Base-by-base conservation (phyloP, 2,888 invertebrate genomes). In the Limnephilus marmoratus region DNA sequence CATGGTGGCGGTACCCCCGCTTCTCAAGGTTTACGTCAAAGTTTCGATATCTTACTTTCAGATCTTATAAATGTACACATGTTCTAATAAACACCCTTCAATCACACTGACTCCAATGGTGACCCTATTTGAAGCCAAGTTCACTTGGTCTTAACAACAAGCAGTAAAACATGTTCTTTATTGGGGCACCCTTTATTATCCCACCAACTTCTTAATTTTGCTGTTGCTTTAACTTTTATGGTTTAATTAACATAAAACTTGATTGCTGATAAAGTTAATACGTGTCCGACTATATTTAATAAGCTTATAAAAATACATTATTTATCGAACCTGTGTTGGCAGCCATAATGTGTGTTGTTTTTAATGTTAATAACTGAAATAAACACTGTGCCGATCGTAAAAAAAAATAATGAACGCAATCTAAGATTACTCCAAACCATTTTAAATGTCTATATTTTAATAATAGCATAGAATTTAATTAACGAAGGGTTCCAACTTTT, bases 171-270 rank as follows among this genome's bases (percentile, higher is more conserved):
- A 34, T 49, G 45, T n/a, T 49, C 45, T n/a, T 86, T 86, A n/a
- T 49, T n/a, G 24, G 24, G n/a, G 68, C 24, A 68, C 68, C 68
- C 68, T 68, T 68, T 24, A n/a, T 68, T 68, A 24, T 68, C 68
- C 68, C 24, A 18, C 68, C 24, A 68, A 68, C 68, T 68, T n/a
- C n/a, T 83, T 83, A 37, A 37, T 83, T 37, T 83, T 83, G 83
- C 2, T 18, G 83, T 37, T 24, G 83, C 83, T n/a, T 83, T 83
- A 86, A 41, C 41, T 86, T 86, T 86, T 86, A 86, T 86, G 86
- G 45, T 86, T 49, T 86, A 86, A 86, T 86, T 86, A 86, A 86
- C 86, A 86, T 86, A 86, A 86, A 37, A 45, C 86, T 15, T n/a
- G 86, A 86, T 86, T 13, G 49, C 86, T 29, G 86, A 86, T 86